Conservation (phyloP, 1,140 invertebrate species). For the Goniozus legneri region DNA sequence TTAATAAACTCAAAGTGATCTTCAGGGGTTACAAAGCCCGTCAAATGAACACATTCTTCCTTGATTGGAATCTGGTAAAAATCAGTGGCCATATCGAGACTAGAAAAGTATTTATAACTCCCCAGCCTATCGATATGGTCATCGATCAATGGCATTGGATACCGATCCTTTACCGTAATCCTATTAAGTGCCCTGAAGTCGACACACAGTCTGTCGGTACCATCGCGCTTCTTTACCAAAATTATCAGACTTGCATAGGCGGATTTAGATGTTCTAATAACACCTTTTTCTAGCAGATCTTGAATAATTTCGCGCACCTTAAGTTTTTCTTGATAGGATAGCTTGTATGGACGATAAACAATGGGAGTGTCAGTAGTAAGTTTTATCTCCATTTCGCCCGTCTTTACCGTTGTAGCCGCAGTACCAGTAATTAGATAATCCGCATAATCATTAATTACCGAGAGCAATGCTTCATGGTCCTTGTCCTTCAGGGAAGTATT, state of each 20-base stretch:
- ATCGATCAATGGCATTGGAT: constrained; percentile 52
- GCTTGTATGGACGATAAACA: background rate
- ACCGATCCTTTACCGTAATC: constrained; percentile 29
- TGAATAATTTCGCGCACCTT: background rate
- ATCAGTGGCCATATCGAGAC: constrained; percentile 44
- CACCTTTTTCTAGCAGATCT: background rate
- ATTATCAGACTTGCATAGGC: background rate
- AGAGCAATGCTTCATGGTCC: background rate
- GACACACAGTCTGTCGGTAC: constrained; percentile 1
- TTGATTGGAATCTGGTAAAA: constrained; percentile 50
- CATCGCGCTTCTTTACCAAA: background rate
- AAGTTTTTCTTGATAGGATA: background rate
- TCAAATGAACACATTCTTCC: constrained; percentile 7
- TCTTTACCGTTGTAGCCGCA: background rate
- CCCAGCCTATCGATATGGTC: constrained; percentile 40
- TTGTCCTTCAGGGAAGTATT: background rate
- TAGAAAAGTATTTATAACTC: constrained; percentile 37
- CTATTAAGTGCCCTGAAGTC: constrained; percentile 31
- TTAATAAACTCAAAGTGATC: constrained; percentile 24
- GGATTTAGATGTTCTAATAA: background rate
- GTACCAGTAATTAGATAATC: background rate
- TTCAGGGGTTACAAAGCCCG: constrained; percentile 14
- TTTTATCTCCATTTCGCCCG: background rate
- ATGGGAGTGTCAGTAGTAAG: background rate
- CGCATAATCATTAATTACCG: background rate